Percentiles rank a stretch among this genome's conserved stretches.
phyloP scores from a whole-genome alignment of 2,797 vertebrate species.

The Graptemys geographica region DNA sequence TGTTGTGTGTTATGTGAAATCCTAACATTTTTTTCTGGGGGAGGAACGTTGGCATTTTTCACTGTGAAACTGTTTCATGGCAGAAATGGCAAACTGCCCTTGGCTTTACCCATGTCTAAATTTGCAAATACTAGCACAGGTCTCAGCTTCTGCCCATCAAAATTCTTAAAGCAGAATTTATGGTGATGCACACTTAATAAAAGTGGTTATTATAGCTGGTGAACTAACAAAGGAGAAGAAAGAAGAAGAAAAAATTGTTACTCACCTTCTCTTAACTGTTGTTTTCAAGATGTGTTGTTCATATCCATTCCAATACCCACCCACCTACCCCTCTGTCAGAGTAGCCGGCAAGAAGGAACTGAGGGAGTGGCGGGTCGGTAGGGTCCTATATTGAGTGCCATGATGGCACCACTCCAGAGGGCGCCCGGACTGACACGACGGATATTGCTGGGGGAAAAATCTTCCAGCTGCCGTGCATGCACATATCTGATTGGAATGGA shows the following conservation, averaged over 20 bases:
- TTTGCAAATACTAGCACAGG: neutral
- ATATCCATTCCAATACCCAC: too few species aligned
- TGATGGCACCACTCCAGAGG: too few species aligned
- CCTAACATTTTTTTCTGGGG: neutral
- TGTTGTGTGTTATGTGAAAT: neutral
- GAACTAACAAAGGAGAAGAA: neutral
- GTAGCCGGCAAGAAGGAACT: too few species aligned
- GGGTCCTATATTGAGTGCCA: too few species aligned
- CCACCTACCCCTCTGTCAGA: too few species aligned
- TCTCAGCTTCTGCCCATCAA: neutral
- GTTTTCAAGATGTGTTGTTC: too few species aligned
- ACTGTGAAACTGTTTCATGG: neutral
- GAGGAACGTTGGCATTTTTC: constrained; percentile 6
- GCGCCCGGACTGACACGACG: too few species aligned
- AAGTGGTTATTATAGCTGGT: neutral
- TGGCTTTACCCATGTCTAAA: neutral
- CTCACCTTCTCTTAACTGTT: too few species aligned
- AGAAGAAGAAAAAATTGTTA: neutral
- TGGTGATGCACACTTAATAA: neutral
- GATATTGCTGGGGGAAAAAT: too few species aligned
- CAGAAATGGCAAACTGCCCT: neutral
- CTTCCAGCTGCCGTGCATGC: too few species aligned
- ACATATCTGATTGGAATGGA: too few species aligned
- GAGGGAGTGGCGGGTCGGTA: too few species aligned
- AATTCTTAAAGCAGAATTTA: neutral